Evolutionary conservation across 2,888 invertebrate species (phyloP), one percentile per base, ranked within the genome.

Genomic region (Apotomis turbidana): DNA sequence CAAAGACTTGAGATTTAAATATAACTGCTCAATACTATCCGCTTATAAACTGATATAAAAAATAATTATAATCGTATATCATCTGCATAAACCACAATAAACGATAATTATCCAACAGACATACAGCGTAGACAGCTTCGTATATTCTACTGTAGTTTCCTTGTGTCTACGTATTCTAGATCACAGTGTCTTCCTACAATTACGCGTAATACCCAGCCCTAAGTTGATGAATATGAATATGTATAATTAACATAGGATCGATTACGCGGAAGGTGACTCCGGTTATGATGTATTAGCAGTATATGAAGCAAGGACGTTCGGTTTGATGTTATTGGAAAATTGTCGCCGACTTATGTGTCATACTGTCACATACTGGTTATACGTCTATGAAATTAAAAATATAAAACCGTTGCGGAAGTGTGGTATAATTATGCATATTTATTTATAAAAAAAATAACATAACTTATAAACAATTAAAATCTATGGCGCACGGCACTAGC

Each of bases 121-220:
- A 27, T 27, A 27, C 27, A 27, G 27, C 27, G 27, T 27, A 27
- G 27, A 27, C 27, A 27, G 27, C 27, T 27, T 27, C 27, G 27
- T 27, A 27, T 15, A 15, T 1, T 27, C 27, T 27, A 27, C 27
- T 27, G 27, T 27, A 27, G 27, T 27, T 27, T 27, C 27, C 27
- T 27, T 1, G 27, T 27, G 49, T 49, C 66, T 57, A 27, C 46
- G 54, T 58, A 75, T 77, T 75, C 76, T 66, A 76, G 76, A 78
- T 76, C 73, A 74, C 74, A 73, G 83, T 82, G 82, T 87, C 88
- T 85, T 88, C 86, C 82, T 80, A 79, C 81, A 84, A 85, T 86
- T 85, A 86, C 71, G 68, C 69, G 71, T 75, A 78, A 79, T 79
- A 77, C 72, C 77, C 78, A 77, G 73, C 76, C 64, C 27, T 66